Conservation (phyloP, 2,888 invertebrate genomes). For the Drosophila infuscata region DNA sequence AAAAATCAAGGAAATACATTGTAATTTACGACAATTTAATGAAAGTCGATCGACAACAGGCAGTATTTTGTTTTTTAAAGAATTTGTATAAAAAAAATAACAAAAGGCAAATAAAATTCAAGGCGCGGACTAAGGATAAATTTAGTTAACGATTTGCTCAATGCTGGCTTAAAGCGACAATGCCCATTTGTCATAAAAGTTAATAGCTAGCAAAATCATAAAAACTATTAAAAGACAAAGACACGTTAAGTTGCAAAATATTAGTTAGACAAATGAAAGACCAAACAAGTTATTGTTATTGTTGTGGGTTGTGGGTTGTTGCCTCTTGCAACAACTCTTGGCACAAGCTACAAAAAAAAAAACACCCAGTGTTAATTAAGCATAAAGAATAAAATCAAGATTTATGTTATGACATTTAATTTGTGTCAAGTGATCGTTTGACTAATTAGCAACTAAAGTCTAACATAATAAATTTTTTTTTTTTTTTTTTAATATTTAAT, state of each 20-base stretch:
- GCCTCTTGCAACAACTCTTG: conserved; percentile 19
- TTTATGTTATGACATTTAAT: conserved; percentile 73
- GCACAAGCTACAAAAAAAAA: conserved; percentile 21
- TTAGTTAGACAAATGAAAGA: conserved; percentile 6
- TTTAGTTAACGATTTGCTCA: conserved; percentile 47
- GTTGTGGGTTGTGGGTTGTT: background rate
- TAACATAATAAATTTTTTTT: conserved; percentile 24
- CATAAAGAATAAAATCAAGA: conserved; percentile 12
- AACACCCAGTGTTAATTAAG: background rate
- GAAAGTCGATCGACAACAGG: conserved; percentile 33
- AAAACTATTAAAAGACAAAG: background rate
- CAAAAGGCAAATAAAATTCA: conserved; percentile 59
- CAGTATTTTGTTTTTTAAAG: conserved; percentile 8
- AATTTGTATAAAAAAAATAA: conserved; percentile 51
- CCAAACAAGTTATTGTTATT: conserved; percentile 9
- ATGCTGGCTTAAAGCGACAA: conserved; percentile 21
- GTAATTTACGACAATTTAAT: conserved; percentile 18
- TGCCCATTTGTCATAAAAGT: conserved; percentile 48
- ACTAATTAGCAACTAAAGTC: conserved; percentile 40
- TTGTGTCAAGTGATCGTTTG: conserved; percentile 60
- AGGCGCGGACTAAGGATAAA: conserved; percentile 58
- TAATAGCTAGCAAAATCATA: conserved; percentile 4
- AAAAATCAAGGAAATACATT: conserved; percentile 37
- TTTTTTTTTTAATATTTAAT: background rate
- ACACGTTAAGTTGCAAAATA: background rate